phyloP scores from a whole-genome alignment of 2,797 vertebrate species.

The Spheniscus humboldti region DNA sequence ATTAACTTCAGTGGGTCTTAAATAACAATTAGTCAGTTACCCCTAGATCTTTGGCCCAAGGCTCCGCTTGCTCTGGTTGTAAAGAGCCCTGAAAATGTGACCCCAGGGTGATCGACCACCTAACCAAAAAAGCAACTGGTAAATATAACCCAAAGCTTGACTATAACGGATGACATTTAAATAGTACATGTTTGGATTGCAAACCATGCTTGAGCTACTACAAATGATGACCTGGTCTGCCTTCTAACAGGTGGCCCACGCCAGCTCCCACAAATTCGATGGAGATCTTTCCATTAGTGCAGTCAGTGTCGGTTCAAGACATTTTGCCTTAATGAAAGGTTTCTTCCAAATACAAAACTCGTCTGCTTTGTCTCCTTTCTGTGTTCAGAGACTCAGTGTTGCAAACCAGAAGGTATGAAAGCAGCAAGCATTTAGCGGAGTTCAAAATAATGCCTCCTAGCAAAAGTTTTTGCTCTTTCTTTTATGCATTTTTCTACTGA shows the following conservation, averaged over 20 bases:
- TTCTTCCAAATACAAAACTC: not conserved
- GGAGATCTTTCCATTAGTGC: not conserved
- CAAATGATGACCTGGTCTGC: not conserved
- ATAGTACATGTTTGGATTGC: not conserved
- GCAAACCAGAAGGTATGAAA: not conserved
- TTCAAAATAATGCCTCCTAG: not conserved
- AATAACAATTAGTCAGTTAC: not conserved
- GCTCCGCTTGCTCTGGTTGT: not conserved
- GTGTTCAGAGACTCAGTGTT: not conserved
- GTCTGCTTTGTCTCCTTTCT: not conserved
- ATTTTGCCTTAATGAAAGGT: not conserved
- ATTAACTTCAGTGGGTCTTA: not conserved
- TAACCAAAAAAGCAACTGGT: not conserved
- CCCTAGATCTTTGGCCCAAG: not conserved
- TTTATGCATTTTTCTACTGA: constrained; percentile 6
- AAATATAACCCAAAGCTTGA: not conserved
- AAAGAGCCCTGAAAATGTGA: not conserved
- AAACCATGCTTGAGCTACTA: not conserved
- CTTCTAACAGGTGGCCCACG: not conserved
- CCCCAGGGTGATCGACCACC: not conserved
- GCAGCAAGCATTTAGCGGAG: not conserved
- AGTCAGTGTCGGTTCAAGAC: not conserved
- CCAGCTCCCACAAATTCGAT: not conserved
- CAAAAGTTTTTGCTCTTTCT: not conserved
- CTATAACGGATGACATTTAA: not conserved